Conservation (phyloP, 2,888 invertebrate genomes). For the Deilephila porcellus region DNA sequence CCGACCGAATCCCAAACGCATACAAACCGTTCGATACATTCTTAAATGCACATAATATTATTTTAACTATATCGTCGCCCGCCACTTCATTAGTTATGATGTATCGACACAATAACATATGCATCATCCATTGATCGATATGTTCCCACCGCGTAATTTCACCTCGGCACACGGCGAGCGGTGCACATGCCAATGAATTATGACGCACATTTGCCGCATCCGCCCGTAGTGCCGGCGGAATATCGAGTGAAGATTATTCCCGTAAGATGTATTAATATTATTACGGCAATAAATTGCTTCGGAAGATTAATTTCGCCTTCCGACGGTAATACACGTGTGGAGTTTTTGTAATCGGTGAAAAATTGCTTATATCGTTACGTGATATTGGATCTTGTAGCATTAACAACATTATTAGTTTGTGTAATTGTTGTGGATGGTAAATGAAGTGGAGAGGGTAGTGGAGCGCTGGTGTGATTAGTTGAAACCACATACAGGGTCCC, state of each 20-base stretch:
- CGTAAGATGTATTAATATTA: conserved; percentile 23
- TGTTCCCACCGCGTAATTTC: background rate
- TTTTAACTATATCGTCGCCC: background rate
- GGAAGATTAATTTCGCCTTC: conserved; percentile 4
- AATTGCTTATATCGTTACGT: background rate
- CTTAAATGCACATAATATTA: background rate
- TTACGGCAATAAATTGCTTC: conserved; percentile 15
- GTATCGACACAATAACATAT: background rate
- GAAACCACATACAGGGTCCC: too few relatives aligned
- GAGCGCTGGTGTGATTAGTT: too few relatives aligned
- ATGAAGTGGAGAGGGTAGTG: too few relatives aligned
- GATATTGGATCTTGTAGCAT: background rate
- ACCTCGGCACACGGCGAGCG: background rate
- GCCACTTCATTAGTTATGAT: background rate
- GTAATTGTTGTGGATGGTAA: background rate
- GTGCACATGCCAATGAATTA: background rate
- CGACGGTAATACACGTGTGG: conserved; percentile 12
- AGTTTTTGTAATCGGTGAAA: conserved; percentile 11
- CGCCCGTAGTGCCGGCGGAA: conserved; percentile 10
- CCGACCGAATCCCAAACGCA: background rate
- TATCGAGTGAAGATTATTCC: conserved; percentile 17
- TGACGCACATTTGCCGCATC: conserved; percentile 1
- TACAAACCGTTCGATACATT: background rate
- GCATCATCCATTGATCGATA: conserved; percentile 11
- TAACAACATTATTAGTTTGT: background rate